Evolutionary conservation across 2,797 vertebrate genomes (phyloP), one percentile per base, ranked within the genome.

Genomic region (Spinibarbus caldwelli): DNA sequence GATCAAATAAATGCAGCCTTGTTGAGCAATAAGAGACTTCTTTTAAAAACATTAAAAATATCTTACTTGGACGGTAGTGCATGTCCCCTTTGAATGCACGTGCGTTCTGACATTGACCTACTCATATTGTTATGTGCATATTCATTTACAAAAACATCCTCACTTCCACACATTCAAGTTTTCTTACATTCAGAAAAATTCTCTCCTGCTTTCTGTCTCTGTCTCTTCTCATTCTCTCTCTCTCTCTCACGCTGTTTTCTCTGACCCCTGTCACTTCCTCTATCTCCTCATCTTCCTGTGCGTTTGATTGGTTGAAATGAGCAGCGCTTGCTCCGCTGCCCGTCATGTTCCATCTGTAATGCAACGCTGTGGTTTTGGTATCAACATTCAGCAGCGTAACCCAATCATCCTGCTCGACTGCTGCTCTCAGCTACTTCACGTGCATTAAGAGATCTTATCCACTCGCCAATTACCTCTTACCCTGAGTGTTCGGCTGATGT

Each of bases 381-480:
- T 87, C 85, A 86, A 85, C 86, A 83, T 86, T 82, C 84, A 83
- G 79, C 78, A 85, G 41, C 64, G 62, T 86, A 87, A 90, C 87
- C 70, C 86, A 82, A 86, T 88, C 86, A 88, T 66, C 45, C 66
- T 31, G 79, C 62, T 80, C 71, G 43, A 81, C 59, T 86, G 89
- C 85, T 81, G 80, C 85, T 85, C 80, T 89, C 76, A 80, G 84
- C 81, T 84, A 66, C 73, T 85, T 62, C 34, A 71, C 64, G 54
- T 88, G 83, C 88, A 90, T 89, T 89, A 88, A 73, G 82, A 89
- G 88, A 88, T 88, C 83, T 86, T 77, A 89, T 89, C 83, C 71
- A 78, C 57, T 67, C 62, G 19, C 45, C 68, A 68, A 80, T 88
- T 87, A 89, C 66, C 86, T 84, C 76, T 71, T 52, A 80, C 68